Conservation (phyloP, 2,888 invertebrate genomes). For the Trichopria drosophilae region DNA sequence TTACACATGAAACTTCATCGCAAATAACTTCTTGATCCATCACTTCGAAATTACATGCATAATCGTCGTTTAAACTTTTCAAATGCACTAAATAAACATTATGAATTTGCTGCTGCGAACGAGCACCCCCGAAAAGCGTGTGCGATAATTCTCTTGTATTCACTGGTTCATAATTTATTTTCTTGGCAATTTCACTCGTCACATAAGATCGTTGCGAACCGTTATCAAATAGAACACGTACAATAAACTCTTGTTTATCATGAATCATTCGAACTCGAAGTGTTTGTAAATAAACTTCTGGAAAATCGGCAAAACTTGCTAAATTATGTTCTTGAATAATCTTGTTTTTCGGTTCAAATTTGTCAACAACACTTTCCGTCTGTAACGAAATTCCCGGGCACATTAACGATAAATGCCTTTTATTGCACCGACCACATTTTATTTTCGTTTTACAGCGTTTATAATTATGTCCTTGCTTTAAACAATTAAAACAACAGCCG, state of each 20-base stretch:
- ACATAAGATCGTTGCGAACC: conserved; percentile 37
- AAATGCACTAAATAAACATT: conserved; percentile 23
- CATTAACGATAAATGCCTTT: conserved; percentile 33
- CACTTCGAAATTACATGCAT: conserved; percentile 28
- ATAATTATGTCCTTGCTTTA: conserved; percentile 29
- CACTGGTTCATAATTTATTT: conserved; percentile 25
- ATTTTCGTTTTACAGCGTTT: conserved; percentile 29
- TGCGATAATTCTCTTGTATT: conserved; percentile 26
- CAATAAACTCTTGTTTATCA: conserved; percentile 7
- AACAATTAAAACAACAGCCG: conserved; percentile 35
- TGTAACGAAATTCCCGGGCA: conserved; percentile 24
- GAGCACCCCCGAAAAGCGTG: conserved; percentile 30
- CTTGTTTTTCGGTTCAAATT: background rate
- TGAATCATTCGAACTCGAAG: conserved; percentile 27
- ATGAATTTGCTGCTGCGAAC: conserved; percentile 15
- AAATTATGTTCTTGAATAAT: conserved; percentile 14
- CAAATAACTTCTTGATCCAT: too few relatives aligned
- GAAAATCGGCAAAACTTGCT: conserved; percentile 10
- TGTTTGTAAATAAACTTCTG: conserved; percentile 32
- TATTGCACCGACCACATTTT: conserved; percentile 34
- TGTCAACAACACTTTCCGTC: background rate
- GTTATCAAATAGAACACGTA: conserved; percentile 33
- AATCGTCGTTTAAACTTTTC: conserved; percentile 21
- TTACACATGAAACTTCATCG: too few relatives aligned
- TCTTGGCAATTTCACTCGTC: conserved; percentile 16